Evolutionary conservation across 2,113 vertebrate species (phyloP).

Genomic region (Penelope pileata): DNA sequence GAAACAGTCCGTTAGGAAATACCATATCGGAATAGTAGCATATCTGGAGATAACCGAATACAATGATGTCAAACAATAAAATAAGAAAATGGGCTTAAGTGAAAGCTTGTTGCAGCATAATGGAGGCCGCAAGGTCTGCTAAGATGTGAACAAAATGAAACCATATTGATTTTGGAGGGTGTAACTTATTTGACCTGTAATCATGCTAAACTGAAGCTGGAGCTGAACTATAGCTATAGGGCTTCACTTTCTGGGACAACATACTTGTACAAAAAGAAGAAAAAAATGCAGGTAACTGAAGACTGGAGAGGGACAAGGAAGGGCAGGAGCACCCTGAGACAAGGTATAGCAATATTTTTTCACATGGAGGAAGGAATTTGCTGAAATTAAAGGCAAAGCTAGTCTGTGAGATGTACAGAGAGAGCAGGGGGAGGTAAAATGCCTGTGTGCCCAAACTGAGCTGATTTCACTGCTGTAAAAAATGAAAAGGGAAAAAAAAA

Average conservation of each 20-base stretch:
- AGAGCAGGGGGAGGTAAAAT: neutral
- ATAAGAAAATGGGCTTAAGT: neutral
- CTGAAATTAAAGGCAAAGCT: neutral
- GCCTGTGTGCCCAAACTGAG: neutral
- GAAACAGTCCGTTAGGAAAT: neutral
- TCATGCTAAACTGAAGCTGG: neutral
- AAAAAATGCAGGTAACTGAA: neutral
- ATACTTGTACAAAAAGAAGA: neutral
- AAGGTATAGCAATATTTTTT: neutral
- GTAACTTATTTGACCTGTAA: neutral
- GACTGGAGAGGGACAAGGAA: neutral
- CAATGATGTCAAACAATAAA: neutral
- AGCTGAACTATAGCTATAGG: neutral
- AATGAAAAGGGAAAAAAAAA: too few species aligned
- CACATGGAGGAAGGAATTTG: neutral
- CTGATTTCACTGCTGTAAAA: neutral
- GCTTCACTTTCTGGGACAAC: neutral
- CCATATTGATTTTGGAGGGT: neutral
- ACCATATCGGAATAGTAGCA: neutral
- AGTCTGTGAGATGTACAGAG: neutral
- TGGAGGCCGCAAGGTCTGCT: neutral
- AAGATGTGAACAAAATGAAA: conserved; percentile 13
- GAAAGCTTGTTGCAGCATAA: neutral
- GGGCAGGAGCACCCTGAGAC: neutral
- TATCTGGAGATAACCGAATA: neutral